These are phyloP conservation scores for Empis livida DNA, from an alignment of 2,888 invertebrate genomes.

Conservation along the genomic window DNA sequence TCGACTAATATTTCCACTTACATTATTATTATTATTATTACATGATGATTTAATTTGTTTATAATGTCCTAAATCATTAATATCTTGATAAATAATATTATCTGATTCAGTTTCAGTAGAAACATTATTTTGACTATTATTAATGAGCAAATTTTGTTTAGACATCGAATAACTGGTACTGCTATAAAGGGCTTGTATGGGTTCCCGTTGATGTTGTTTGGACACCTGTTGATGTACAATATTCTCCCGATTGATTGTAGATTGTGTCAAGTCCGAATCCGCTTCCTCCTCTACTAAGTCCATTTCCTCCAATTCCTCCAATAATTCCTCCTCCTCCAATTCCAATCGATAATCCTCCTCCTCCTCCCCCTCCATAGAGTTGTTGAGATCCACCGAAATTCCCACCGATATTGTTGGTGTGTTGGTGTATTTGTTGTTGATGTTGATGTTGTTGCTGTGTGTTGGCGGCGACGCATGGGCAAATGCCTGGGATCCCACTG, in stretches of 20 bases:
- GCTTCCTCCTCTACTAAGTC: conserved; percentile 33
- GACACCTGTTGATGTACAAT: conserved; percentile 33
- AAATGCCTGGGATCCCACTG: conserved; percentile 37
- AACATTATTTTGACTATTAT: conserved; percentile 19
- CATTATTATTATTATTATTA: conserved; percentile 7
- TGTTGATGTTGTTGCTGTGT: conserved; percentile 24
- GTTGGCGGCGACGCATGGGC: conserved; percentile 28
- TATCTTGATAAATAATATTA: conserved; percentile 36
- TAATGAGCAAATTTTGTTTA: conserved; percentile 34
- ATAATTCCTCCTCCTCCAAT: conserved; percentile 31
- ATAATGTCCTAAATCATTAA: conserved; percentile 33
- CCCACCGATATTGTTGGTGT: conserved; percentile 30
- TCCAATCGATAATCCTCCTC: conserved; percentile 30
- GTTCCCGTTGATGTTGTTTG: conserved; percentile 20
- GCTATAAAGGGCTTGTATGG: conserved; percentile 38
- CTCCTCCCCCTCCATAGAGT: conserved; percentile 38
- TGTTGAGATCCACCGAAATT: conserved; percentile 37
- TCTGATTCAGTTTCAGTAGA: conserved; percentile 36
- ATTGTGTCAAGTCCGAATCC: conserved; percentile 39
- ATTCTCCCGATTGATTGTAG: conserved; percentile 42
- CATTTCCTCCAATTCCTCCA: conserved; percentile 29
- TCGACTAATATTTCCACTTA: conserved; percentile 21
- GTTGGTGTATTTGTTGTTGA: conserved; percentile 16
- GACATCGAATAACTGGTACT: conserved; percentile 39
- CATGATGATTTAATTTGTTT: conserved; percentile 14